Evolutionary conservation across 2,888 invertebrate genomes (phyloP).

Genomic region (Acanthoscelides obtectus): DNA sequence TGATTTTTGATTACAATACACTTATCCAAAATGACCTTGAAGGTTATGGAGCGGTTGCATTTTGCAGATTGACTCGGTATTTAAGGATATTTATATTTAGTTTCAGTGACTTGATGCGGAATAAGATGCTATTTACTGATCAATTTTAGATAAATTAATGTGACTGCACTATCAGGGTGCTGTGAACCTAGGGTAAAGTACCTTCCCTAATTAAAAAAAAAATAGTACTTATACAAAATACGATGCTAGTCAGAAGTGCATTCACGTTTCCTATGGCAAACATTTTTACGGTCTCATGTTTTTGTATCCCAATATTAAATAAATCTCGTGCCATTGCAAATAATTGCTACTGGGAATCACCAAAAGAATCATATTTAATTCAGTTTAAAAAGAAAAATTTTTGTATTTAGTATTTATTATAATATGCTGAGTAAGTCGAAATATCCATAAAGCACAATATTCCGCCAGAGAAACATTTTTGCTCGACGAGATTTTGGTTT

Average conservation of each 20-base stretch:
- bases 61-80: not conserved
- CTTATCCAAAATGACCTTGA: too few species aligned
- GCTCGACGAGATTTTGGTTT: not conserved
- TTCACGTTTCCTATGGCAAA: constrained; percentile 47
- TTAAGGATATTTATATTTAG: not conserved
- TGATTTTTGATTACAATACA: not conserved
- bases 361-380: constrained; percentile 36
- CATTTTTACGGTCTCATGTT: constrained; percentile 39
- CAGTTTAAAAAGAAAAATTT: constrained; percentile 15
- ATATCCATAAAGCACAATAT: not conserved
- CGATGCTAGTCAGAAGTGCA: constrained; percentile 50
- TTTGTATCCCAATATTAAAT: constrained; percentile 28
- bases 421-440: not conserved
- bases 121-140: not conserved
- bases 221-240: constrained; percentile 45
- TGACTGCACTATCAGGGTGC: constrained; percentile 22
- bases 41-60: too few species aligned
- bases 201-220: constrained; percentile 33
- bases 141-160: constrained; percentile 26
- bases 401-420: not conserved
- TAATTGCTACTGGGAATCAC: constrained; percentile 30
- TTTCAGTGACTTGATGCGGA: not conserved
- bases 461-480: not conserved
- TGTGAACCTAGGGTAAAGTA: constrained; percentile 30
- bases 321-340: constrained; percentile 41